phyloP scores from a whole-genome alignment of 2,888 invertebrate species.

The Cantharis flavilabris region DNA sequence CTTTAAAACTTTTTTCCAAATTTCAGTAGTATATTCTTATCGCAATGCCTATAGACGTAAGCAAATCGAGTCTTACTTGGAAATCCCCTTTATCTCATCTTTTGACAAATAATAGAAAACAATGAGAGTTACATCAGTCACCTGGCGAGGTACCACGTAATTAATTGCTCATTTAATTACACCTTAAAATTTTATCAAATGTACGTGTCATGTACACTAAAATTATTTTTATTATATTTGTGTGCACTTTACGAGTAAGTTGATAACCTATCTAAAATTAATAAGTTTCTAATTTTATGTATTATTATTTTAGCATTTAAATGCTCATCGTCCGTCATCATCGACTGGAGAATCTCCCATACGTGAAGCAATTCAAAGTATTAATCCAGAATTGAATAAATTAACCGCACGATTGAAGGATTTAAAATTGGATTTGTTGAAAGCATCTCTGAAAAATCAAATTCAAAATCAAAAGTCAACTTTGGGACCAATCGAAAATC shows the following conservation, averaged over 20 bases:
- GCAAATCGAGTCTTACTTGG: not conserved
- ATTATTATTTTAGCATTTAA: not conserved
- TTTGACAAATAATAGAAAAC: not conserved
- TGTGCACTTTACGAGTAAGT: not conserved
- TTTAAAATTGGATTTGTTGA: slow-evolving; percentile 4
- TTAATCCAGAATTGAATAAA: slow-evolving; percentile 7
- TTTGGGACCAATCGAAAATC: not conserved
- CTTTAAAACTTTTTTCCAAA: too few relatives aligned
- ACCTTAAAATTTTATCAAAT: not conserved
- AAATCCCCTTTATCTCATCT: not conserved
- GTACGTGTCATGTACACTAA: not conserved
- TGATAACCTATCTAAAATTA: not conserved
- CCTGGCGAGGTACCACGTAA: not conserved
- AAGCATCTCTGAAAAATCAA: not conserved
- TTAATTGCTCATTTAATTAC: not conserved
- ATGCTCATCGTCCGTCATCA: not conserved
- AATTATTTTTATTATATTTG: not conserved
- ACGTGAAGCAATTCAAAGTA: slow-evolving; percentile 8
- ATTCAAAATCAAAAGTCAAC: not conserved
- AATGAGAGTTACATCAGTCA: not conserved
- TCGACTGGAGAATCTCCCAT: not conserved
- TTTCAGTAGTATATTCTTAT: not conserved
- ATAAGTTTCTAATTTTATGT: not conserved
- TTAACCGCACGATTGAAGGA: slow-evolving; percentile 3
- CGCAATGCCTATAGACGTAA: not conserved